Evolutionary conservation across 2,113 vertebrate genomes (phyloP).

Genomic region (Ivindomyrus marchei): DNA sequence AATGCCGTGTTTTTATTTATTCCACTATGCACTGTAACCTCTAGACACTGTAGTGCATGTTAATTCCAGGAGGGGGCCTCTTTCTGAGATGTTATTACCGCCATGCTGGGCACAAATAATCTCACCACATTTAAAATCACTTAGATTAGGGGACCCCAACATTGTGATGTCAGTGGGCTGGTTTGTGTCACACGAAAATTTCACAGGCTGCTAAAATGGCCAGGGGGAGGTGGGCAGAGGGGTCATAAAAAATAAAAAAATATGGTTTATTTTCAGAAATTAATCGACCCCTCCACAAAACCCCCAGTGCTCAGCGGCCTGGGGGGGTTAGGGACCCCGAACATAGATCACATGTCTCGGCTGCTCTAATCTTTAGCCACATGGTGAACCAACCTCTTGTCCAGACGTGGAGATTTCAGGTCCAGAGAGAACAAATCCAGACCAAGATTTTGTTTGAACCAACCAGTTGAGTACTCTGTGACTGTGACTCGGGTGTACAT

Average conservation of each 20-base stretch:
- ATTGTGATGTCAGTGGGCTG: neutral
- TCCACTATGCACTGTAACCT: neutral
- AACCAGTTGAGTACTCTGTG: too few species aligned
- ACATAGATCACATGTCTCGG: neutral
- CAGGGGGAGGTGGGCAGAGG: neutral
- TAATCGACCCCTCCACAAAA: neutral
- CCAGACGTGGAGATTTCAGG: too few species aligned
- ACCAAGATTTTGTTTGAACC: too few species aligned
- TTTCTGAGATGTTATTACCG: neutral
- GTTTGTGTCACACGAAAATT: neutral
- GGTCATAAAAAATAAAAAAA: neutral
- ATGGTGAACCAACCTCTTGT: neutral
- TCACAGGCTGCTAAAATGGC: neutral
- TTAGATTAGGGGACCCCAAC: neutral
- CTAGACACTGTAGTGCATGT: neutral
- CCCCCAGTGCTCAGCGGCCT: neutral
- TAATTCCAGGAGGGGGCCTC: neutral
- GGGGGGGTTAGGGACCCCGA: neutral
- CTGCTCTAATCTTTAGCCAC: neutral
- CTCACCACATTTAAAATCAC: neutral
- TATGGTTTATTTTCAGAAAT: neutral
- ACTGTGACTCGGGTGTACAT: too few species aligned
- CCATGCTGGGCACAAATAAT: neutral
- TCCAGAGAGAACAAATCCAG: too few species aligned
- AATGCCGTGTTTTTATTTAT: neutral